A percentile compares a stretch with the other conserved stretches of the same genome.
Conservation (phyloP, 2,797 vertebrate genomes). For the Etheostoma perlongum region DNA sequence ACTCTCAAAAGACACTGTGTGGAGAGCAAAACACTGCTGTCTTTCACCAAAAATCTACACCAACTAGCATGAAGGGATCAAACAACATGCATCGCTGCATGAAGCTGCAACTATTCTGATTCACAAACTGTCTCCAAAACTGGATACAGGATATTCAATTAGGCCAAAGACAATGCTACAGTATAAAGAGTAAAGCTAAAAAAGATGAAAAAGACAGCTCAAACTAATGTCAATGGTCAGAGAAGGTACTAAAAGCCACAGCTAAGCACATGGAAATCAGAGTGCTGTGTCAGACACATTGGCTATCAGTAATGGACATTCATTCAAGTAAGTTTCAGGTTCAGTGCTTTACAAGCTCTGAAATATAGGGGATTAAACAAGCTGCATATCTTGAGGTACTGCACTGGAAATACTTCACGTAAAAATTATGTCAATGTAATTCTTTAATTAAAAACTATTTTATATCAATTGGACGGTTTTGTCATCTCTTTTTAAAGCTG, state of each 20-base stretch:
- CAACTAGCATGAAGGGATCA: constrained; percentile 25
- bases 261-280: constrained; percentile 71
- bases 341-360: constrained; percentile 71
- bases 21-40: constrained; percentile 62
- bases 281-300: constrained; percentile 77
- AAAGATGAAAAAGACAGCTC: constrained; percentile 37
- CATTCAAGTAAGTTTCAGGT: constrained; percentile 77
- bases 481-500: constrained; percentile 18
- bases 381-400: constrained; percentile 58
- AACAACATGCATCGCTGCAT: constrained; percentile 22
- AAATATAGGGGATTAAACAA: constrained; percentile 72
- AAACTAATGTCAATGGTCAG: constrained; percentile 49
- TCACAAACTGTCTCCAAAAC: constrained; percentile 14
- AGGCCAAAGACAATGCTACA: constrained; percentile 19
- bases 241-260: constrained; percentile 57
- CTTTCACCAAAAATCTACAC: constrained; percentile 66
- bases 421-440: constrained; percentile 49
- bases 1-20: constrained; percentile 67
- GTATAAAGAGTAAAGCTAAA: constrained; percentile 38
- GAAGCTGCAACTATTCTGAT: constrained; percentile 25
- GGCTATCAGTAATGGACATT: constrained; percentile 77
- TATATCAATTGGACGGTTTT: constrained; percentile 41
- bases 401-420: constrained; percentile 53
- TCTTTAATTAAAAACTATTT: constrained; percentile 49
- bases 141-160: constrained; percentile 22